Evolutionary conservation across 2,113 vertebrate species (phyloP).

Genomic region (Calidris pygmaea): DNA sequence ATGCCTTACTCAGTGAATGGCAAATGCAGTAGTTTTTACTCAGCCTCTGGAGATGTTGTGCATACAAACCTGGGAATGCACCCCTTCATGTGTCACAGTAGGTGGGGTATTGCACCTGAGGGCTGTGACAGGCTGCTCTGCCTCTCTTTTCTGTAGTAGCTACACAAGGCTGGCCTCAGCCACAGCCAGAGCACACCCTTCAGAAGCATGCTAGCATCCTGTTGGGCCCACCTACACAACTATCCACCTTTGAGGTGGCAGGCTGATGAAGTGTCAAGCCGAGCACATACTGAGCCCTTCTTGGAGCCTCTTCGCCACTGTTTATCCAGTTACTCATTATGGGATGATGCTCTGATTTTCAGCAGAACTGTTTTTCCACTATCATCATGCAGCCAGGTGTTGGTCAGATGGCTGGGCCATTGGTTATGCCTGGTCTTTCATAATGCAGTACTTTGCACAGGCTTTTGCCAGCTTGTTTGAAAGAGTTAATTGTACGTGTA

Average conservation of each 20-base stretch:
- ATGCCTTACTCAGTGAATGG: neutral
- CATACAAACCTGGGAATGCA: neutral
- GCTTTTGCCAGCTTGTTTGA: neutral
- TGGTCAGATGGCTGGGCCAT: neutral
- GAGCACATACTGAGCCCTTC: neutral
- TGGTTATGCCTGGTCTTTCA: neutral
- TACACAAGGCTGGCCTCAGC: neutral
- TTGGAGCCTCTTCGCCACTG: neutral
- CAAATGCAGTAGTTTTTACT: neutral
- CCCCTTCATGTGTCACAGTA: accelerated
- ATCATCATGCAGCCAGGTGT: neutral
- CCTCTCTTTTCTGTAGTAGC: neutral
- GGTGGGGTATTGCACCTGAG: neutral
- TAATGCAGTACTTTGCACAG: neutral
- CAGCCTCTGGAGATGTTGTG: neutral
- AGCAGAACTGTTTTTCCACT: neutral
- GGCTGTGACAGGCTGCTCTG: neutral
- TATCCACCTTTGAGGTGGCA: neutral
- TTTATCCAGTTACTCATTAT: neutral
- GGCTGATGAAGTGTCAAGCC: neutral
- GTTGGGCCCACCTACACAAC: neutral
- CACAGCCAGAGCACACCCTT: neutral
- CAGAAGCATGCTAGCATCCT: neutral
- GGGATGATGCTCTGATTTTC: neutral
- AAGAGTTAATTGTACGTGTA: neutral